Evolutionary conservation across 2,113 vertebrate species (phyloP).

Genomic region (Lynx canadensis): DNA sequence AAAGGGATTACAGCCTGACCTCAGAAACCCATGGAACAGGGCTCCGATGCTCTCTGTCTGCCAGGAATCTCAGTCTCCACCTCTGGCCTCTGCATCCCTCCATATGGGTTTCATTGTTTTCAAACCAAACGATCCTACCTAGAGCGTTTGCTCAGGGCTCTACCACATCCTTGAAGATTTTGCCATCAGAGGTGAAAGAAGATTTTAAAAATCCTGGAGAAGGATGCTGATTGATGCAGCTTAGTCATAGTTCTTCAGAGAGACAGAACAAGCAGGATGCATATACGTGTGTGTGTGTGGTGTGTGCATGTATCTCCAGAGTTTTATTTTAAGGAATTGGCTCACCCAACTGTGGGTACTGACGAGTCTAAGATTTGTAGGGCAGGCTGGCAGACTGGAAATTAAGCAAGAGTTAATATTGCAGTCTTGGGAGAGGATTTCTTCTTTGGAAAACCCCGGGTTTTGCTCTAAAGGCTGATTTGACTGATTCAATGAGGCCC

Average conservation of each 20-base stretch:
- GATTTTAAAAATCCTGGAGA: neutral
- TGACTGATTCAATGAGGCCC: neutral
- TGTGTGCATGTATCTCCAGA: neutral
- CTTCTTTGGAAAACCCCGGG: neutral
- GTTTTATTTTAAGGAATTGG: neutral
- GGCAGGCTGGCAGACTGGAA: neutral
- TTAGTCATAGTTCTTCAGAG: neutral
- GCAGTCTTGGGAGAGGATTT: neutral
- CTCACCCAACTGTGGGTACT: neutral
- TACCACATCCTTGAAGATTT: neutral
- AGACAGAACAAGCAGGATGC: neutral
- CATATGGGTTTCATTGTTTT: fast-evolving
- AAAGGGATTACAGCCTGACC: neutral
- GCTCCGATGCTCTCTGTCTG: neutral
- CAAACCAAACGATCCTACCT: neutral
- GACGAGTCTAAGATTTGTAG: neutral
- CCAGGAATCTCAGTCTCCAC: neutral
- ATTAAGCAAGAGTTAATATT: neutral
- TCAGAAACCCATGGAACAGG: neutral
- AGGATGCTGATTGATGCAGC: neutral
- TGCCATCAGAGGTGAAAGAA: neutral
- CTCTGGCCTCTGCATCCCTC: neutral
- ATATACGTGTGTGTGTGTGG: too few species aligned
- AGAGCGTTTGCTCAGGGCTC: neutral
- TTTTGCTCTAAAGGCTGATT: neutral